Conservation (phyloP, 2,797 vertebrate species). For the Galaxias olidus region DNA sequence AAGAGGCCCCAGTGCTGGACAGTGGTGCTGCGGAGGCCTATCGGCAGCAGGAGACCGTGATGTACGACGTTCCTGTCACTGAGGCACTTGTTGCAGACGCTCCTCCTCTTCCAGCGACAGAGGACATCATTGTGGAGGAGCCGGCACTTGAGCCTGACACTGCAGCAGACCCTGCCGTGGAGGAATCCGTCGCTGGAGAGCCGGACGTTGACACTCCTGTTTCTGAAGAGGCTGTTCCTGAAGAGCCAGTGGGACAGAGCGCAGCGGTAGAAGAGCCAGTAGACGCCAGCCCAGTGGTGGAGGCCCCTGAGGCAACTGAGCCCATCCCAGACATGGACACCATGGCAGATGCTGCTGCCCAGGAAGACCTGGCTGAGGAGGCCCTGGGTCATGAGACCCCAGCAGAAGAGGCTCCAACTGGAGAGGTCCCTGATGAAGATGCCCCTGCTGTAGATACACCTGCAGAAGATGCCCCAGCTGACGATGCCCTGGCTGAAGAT, state of each 20-base stretch:
- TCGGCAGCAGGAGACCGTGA: conserved; percentile 5
- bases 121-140: too few relatives aligned
- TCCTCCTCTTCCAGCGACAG: too few relatives aligned
- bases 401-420: background rate
- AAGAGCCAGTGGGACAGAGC: conserved; percentile 22
- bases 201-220: background rate
- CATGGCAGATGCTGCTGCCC: conserved; percentile 1
- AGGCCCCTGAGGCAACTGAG: conserved; percentile 30
- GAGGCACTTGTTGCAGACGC: background rate
- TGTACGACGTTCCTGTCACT: conserved; percentile 1
- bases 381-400: background rate
- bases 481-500: conserved; percentile 21
- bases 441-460: conserved; percentile 18
- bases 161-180: conserved; percentile 2
- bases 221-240: conserved; percentile 13
- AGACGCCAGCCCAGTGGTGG: conserved; percentile 16
- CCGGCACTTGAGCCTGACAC: too few relatives aligned
- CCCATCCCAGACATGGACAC: conserved; percentile 11
- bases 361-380: background rate
- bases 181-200: conserved; percentile 3
- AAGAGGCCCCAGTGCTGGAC: conserved; percentile 18
- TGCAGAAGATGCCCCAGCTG: conserved; percentile 18
- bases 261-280: conserved; percentile 19
- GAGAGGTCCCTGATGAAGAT: background rate
- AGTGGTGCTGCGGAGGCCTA: background rate